phyloP scores from a whole-genome alignment of 2,888 invertebrate genomes.

The Xylota sylvarum region DNA sequence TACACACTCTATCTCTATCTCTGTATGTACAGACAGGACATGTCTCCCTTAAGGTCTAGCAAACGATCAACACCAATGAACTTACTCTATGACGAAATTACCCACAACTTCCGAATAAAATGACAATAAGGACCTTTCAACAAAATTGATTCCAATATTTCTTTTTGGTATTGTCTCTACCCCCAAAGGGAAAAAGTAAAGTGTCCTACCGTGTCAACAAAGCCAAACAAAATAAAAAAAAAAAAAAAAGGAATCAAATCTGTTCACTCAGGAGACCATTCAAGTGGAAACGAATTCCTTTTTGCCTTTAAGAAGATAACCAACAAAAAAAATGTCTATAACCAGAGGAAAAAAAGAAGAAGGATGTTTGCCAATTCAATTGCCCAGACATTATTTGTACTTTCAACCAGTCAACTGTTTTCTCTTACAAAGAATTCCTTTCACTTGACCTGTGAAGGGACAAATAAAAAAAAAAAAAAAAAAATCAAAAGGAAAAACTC shows the following conservation, averaged over 20 bases:
- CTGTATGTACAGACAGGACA: too few species aligned
- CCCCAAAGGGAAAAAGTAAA: not conserved
- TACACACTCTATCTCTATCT: too few species aligned
- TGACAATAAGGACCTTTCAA: not conserved
- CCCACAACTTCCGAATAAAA: not conserved
- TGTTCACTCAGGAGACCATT: conserved; percentile 3
- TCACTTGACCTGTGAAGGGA: not conserved
- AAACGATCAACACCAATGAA: not conserved
- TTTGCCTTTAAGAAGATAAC: not conserved
- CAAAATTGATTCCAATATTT: not conserved
- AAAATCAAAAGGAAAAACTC: too few species aligned
- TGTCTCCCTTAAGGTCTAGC: not conserved
- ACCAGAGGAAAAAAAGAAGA: not conserved
- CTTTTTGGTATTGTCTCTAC: not conserved
- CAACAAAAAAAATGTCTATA: not conserved
- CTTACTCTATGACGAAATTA: not conserved
- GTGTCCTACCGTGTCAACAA: not conserved
- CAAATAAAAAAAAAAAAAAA: too few species aligned
- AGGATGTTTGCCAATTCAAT: conserved; percentile 44
- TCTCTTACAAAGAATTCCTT: not conserved
- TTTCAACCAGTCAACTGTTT: not conserved
- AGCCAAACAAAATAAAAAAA: too few species aligned
- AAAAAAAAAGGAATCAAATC: conserved; percentile 1
- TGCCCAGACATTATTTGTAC: conserved; percentile 27
- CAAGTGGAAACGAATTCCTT: conserved; percentile 1